Evolutionary conservation across 2,113 vertebrate genomes (phyloP).

Genomic region (Axis porcinus): DNA sequence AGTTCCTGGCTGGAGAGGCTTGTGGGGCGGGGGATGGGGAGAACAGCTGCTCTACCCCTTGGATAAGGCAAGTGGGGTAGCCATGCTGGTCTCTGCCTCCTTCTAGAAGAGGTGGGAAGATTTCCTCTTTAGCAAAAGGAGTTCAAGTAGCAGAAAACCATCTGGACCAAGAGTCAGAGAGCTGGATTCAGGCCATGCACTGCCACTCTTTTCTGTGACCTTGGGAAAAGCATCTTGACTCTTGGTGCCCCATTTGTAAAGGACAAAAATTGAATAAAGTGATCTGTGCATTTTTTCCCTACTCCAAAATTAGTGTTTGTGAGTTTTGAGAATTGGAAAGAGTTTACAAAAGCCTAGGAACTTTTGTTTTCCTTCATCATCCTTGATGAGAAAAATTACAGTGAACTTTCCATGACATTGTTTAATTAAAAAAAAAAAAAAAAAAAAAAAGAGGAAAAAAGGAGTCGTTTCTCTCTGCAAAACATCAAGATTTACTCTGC

Average conservation of each 20-base stretch:
- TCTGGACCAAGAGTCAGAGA: background rate
- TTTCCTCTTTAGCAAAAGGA: background rate
- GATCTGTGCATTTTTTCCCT: background rate
- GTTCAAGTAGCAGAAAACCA: background rate
- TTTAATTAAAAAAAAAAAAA: background rate
- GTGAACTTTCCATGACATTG: background rate
- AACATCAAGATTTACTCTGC: slow-evolving; percentile 63
- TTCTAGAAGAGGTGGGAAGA: background rate
- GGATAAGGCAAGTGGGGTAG: background rate
- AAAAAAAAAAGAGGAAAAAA: background rate
- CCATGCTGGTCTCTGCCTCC: background rate
- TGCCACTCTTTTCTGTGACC: background rate
- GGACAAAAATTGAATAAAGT: background rate
- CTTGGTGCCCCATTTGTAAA: background rate
- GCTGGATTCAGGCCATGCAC: background rate
- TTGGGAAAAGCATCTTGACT: background rate
- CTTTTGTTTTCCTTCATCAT: slow-evolving; percentile 48
- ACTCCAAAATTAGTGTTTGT: background rate
- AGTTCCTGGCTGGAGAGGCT: background rate
- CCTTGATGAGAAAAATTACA: slow-evolving; percentile 57
- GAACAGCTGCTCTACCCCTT: background rate
- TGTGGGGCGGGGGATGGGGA: background rate
- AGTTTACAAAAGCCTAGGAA: background rate
- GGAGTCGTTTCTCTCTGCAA: slow-evolving; percentile 49
- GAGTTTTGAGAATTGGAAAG: slow-evolving; percentile 17